These are phyloP conservation scores for Pherbina coryleti DNA, from an alignment of 2,888 invertebrate genomes.

Conservation along the genomic window DNA sequence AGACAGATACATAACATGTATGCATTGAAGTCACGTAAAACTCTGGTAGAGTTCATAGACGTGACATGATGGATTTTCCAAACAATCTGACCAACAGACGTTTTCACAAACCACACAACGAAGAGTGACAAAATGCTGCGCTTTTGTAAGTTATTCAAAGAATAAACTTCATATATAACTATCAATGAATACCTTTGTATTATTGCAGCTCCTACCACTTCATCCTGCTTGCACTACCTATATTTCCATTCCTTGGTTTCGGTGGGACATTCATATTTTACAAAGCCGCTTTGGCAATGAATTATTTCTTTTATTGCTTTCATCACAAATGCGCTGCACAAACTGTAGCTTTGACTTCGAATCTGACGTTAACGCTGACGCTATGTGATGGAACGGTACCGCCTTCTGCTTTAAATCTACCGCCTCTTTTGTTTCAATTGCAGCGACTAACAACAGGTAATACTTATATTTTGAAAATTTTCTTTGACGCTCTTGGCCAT, in stretches of 20 bases:
- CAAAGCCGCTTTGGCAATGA: conserved; percentile 9
- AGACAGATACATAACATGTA: too few species aligned
- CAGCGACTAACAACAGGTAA: background rate
- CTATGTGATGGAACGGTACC: background rate
- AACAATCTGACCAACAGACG: too few species aligned
- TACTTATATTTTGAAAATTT: background rate
- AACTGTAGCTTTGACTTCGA: background rate
- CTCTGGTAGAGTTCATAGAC: too few species aligned
- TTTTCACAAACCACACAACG: too few species aligned
- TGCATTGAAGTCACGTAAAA: too few species aligned
- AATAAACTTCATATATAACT: background rate
- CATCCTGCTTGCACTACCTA: background rate
- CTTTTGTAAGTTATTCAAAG: background rate
- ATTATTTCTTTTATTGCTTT: conserved; percentile 31
- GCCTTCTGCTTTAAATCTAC: conserved; percentile 32
- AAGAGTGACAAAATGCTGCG: too few species aligned
- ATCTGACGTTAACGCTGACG: background rate
- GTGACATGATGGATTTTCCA: too few species aligned
- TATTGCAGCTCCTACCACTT: too few species aligned
- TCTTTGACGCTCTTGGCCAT: background rate
- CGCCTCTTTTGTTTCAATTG: conserved; percentile 18
- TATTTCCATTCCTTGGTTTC: background rate
- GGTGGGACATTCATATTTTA: background rate
- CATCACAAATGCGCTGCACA: conserved; percentile 16
- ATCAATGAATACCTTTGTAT: background rate